Conservation (phyloP, 2,888 invertebrate species). For the Ophion obscuratus region DNA sequence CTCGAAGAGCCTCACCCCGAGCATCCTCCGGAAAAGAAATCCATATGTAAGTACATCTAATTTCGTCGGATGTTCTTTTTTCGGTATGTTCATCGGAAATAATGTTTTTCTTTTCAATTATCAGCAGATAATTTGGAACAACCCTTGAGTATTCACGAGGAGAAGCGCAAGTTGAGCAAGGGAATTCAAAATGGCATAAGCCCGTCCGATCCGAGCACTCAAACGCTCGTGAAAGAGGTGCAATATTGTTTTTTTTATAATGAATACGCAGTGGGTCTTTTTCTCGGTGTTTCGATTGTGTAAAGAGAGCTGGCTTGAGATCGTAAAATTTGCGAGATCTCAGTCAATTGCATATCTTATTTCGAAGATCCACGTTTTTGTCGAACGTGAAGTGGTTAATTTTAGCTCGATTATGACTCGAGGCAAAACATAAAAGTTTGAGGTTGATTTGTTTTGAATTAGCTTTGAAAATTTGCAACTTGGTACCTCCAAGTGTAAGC, state of each 20-base stretch:
- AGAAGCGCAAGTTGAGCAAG: slow-evolving; percentile 80
- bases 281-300: too few relatives aligned
- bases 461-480: background rate
- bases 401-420: background rate
- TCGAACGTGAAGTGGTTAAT: too few relatives aligned
- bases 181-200: slow-evolving; percentile 80
- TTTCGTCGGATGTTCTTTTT: slow-evolving; percentile 4
- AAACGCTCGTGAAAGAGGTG: slow-evolving; percentile 81
- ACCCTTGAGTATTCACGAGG: slow-evolving; percentile 79
- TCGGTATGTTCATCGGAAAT: slow-evolving; percentile 26
- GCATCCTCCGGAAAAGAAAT: slow-evolving; percentile 80
- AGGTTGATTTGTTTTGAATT: background rate
- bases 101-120: slow-evolving; percentile 32
- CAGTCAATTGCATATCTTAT: too few relatives aligned
- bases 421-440: background rate
- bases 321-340: too few relatives aligned
- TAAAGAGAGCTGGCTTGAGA: too few relatives aligned
- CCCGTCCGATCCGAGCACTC: slow-evolving; percentile 81
- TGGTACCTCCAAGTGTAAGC: background rate
- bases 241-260: slow-evolving; percentile 8
- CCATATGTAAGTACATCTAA: slow-evolving; percentile 76
- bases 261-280: too few relatives aligned
- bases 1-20: slow-evolving; percentile 79
- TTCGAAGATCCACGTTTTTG: too few relatives aligned
- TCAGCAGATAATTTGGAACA: slow-evolving; percentile 81